phyloP scores from a whole-genome alignment of 2,113 vertebrate species.

The Hassar affinis region DNA sequence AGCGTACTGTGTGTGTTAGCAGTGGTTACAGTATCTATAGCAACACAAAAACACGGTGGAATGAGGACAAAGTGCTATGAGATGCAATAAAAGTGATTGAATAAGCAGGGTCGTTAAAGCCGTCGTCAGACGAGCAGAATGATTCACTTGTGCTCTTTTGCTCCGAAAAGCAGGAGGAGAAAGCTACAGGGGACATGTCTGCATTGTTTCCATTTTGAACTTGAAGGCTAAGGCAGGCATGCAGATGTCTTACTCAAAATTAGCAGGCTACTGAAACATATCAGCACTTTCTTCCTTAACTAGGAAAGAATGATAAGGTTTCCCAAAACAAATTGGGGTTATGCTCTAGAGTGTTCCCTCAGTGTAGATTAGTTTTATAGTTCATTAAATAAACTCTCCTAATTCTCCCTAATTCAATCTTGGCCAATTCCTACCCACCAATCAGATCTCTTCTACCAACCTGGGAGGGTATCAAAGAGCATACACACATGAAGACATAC shows the following conservation, averaged over 20 bases:
- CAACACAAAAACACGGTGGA: not conserved
- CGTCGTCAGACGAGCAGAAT: not conserved
- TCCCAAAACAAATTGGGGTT: not conserved
- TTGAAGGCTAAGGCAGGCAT: not conserved
- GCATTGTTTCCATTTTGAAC: not conserved
- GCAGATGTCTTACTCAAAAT: not conserved
- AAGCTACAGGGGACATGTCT: not conserved
- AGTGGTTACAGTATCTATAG: not conserved
- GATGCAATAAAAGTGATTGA: not conserved
- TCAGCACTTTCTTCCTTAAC: not conserved
- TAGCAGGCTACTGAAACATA: not conserved
- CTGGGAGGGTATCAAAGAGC: not conserved
- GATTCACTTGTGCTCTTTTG: not conserved
- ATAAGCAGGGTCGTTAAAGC: not conserved
- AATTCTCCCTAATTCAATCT: not conserved
- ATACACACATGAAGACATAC: not conserved
- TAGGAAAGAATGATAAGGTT: not conserved
- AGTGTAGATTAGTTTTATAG: not conserved
- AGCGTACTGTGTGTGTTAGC: not conserved
- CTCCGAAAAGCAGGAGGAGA: too few species aligned
- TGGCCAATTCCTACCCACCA: not conserved
- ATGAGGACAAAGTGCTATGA: not conserved
- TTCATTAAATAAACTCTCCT: not conserved
- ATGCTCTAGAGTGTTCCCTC: not conserved
- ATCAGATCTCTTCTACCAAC: not conserved